These are phyloP conservation scores for Himalopsyche japonica DNA, from an alignment of 2,888 invertebrate genomes.

Conservation along the genomic window DNA sequence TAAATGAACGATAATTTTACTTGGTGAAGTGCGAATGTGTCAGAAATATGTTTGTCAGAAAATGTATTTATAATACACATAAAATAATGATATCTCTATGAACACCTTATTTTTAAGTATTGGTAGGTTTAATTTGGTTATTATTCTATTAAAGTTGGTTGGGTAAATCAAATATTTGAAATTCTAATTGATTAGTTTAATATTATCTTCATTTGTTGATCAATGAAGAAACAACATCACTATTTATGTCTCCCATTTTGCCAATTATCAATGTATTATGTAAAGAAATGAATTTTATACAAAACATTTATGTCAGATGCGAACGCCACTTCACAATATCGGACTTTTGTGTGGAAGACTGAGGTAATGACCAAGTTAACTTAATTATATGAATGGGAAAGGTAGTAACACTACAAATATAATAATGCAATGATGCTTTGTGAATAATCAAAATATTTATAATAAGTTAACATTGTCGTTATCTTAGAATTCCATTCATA, in stretches of 20 bases:
- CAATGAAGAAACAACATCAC: constrained; percentile 15
- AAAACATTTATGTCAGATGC: background rate
- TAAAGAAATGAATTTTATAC: constrained; percentile 29
- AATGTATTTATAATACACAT: background rate
- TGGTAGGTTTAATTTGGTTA: constrained; percentile 8
- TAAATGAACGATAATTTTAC: background rate
- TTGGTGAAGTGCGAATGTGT: background rate
- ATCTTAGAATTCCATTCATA: background rate
- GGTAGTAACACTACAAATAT: too few species aligned
- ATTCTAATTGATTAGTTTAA: constrained; percentile 11
- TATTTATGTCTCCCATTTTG: constrained; percentile 57
- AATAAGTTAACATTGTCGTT: background rate
- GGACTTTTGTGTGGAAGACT: background rate
- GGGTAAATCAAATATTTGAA: constrained; percentile 1
- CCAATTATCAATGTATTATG: constrained; percentile 54
- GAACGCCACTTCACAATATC: background rate
- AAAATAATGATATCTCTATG: background rate
- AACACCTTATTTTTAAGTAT: constrained; percentile 11
- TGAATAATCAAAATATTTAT: too few species aligned
- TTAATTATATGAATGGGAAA: too few species aligned
- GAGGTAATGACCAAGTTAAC: background rate
- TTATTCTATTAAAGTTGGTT: background rate
- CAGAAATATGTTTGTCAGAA: background rate
- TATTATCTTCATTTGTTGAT: constrained; percentile 1
- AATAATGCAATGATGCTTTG: too few species aligned